Base-by-base conservation (phyloP, 2,888 invertebrate genomes). In the Urechis unicinctus region DNA sequence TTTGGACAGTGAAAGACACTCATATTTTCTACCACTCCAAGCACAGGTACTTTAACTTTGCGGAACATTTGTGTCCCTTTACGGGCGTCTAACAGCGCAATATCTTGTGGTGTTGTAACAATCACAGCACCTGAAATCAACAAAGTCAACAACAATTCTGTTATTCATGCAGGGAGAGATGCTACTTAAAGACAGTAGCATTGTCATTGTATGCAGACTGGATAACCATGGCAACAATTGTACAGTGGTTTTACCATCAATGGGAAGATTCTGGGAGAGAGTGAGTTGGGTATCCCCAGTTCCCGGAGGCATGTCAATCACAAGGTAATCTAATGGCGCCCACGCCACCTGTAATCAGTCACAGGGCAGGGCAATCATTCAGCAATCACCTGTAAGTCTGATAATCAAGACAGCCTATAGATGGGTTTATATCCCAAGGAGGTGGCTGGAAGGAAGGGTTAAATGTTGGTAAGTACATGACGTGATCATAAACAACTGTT, bases 231-330 rank as follows among this genome's bases (percentile, higher is more conserved):
- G n/a, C n/a, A n/a, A n/a, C n/a, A n/a, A n/a, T n/a, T n/a, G n/a
- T n/a, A 42, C n/a, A 42, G 3, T 6, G 43, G 17, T 54, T 59
- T 66, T 72, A 84, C 90, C 94, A 70, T 87, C 81, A 47, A 95
- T 84, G 1, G 90, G 89, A 49, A 93, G 80, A 78, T 89, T 91
- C 78, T 96, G 96, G 44, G 89, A 84, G 1, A 96, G 82, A 0
- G 94, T 92, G 1, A 96, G 81, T 74, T 94, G 93, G 0, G 92
- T 90, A 78, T 96, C 96, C 0, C 96, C 96, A 0, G 96, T 96
- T 31, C 96, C 96, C 0, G 96, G 96, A 2, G 96, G 96, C 66
- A 95, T 94, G 79, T 96, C 96, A 0, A 96, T 83, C 21, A 97
- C 82, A 55, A 96, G 83, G 73, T 88, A 87, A 81, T 96, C 93